Evolutionary conservation across 2,888 invertebrate genomes (phyloP).

Genomic region (Plemyria rubiginata): DNA sequence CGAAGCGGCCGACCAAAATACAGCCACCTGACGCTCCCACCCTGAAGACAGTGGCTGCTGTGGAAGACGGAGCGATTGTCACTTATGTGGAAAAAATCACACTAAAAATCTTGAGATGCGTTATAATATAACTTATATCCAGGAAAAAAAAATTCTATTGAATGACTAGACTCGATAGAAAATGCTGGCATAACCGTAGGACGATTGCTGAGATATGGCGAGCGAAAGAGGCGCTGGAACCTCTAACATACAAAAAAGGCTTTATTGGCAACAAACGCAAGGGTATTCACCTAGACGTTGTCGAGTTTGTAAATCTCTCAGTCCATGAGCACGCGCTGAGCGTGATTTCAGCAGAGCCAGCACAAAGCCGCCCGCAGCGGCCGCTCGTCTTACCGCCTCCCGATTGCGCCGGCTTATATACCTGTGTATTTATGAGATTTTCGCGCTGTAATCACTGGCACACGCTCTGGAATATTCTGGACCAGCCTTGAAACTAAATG

Average conservation of each 20-base stretch:
- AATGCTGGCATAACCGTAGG: too few relatives aligned
- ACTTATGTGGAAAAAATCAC: neutral
- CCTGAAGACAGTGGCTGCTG: conserved; percentile 43
- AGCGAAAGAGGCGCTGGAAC: too few relatives aligned
- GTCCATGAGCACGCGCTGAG: conserved; percentile 35
- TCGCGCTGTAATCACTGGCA: conserved; percentile 49
- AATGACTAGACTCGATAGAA: too few relatives aligned
- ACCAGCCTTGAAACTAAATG: conserved; percentile 5
- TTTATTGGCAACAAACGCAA: too few relatives aligned
- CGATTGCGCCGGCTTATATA: conserved; percentile 63
- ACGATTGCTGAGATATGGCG: too few relatives aligned
- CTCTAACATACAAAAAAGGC: too few relatives aligned
- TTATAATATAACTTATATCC: too few relatives aligned
- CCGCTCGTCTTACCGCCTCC: conserved; percentile 77
- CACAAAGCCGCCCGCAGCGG: conserved; percentile 82
- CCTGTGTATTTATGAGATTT: conserved; percentile 51
- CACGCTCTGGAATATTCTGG: conserved; percentile 34
- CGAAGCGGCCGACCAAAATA: conserved; percentile 79
- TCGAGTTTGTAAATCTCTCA: neutral
- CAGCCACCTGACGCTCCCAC: conserved; percentile 80
- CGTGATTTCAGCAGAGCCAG: conserved; percentile 68
- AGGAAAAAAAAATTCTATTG: too few relatives aligned
- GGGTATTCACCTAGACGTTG: too few relatives aligned
- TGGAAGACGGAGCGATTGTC: conserved; percentile 37
- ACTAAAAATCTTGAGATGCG: too few relatives aligned